Evolutionary conservation across 92 coral and sea anemone species (phyloP).

Genomic region (Palythoa grandiflora): DNA sequence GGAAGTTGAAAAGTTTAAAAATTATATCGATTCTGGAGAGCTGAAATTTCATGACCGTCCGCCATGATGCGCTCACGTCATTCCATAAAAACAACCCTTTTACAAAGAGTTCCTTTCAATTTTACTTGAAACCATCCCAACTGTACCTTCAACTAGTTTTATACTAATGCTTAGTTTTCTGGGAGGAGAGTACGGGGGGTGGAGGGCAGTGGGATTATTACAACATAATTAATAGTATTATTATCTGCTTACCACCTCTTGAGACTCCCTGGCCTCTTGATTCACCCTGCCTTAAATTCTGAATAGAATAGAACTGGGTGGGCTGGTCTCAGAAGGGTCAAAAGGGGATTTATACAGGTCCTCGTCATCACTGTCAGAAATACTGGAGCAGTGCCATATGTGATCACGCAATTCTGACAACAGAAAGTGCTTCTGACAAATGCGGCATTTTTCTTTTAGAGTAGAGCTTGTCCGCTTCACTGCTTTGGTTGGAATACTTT

Average conservation of each 20-base stretch:
- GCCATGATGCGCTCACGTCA: no score
- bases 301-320: background rate
- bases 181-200: slow-evolving; percentile 1
- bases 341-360: slow-evolving; percentile 1
- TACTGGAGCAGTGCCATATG: slow-evolving; percentile 6
- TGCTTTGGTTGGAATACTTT: slow-evolving; percentile 32
- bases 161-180: background rate
- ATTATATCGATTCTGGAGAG: no score
- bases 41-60: no score
- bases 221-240: background rate
- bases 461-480: slow-evolving; percentile 27
- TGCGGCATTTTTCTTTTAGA: slow-evolving; percentile 37
- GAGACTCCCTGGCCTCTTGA: slow-evolving; percentile 1
- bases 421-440: slow-evolving; percentile 38
- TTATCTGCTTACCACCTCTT: slow-evolving; percentile 2
- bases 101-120: no score
- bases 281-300: background rate
- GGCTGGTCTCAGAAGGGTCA: slow-evolving; percentile 2
- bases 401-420: slow-evolving; percentile 42
- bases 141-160: background rate
- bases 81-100: no score
- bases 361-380: slow-evolving; percentile 7
- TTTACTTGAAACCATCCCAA: slow-evolving; percentile 1
- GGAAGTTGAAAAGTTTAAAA: no score
- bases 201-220: slow-evolving; percentile 1